Conservation (phyloP, 37 sponge, comb jelly and placozoan species). For the Cliona cf. orientalis region DNA sequence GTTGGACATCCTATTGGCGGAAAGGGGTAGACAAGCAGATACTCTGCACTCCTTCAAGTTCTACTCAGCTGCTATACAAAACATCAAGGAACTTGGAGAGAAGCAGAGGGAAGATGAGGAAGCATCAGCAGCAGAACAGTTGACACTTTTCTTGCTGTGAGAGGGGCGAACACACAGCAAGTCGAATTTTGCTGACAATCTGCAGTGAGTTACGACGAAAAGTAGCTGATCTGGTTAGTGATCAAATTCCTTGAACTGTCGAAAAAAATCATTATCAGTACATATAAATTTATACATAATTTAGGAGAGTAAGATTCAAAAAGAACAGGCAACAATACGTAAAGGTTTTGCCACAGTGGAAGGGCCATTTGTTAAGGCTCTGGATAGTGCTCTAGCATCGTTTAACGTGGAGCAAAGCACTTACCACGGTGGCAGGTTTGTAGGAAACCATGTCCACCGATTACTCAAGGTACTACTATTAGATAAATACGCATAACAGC, state of each 20-base stretch:
- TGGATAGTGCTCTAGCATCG: conserved; percentile 21
- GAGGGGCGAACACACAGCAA: neutral
- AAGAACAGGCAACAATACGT: neutral
- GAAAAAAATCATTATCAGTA: neutral
- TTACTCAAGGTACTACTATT: conserved; percentile 36
- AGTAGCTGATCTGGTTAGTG: neutral
- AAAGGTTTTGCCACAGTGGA: neutral
- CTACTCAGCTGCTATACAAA: too few relatives aligned
- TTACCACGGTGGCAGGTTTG: conserved; percentile 44
- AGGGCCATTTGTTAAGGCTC: conserved; percentile 29
- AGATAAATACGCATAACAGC: too few relatives aligned
- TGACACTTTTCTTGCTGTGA: too few relatives aligned
- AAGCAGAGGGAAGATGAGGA: too few relatives aligned
- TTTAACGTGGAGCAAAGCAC: conserved; percentile 30
- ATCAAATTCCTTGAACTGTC: neutral
- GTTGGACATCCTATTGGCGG: too few relatives aligned
- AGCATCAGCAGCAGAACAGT: too few relatives aligned
- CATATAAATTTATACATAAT: neutral
- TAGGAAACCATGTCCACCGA: conserved; percentile 58
- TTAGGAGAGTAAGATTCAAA: neutral
- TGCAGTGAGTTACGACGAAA: too few relatives aligned
- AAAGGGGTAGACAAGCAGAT: too few relatives aligned
- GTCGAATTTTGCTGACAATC: too few relatives aligned
- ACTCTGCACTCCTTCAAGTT: too few relatives aligned
- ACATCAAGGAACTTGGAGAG: too few relatives aligned